Conservation (phyloP, 2,888 invertebrate species). For the Pristionchus fissidentatus region DNA sequence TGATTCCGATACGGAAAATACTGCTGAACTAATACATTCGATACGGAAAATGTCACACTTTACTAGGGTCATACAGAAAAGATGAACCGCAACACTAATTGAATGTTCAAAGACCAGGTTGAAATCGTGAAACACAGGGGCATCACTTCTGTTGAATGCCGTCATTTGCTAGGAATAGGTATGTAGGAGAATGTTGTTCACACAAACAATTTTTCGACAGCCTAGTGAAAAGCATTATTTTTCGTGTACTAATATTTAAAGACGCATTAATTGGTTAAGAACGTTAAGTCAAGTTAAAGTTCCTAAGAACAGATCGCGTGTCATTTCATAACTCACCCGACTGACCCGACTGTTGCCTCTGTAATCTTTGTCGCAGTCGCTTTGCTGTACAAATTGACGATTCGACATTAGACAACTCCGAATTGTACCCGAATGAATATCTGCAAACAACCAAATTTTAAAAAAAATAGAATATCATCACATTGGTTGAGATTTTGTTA, state of each 20-base stretch:
- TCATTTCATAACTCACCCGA: slow-evolving; percentile 55
- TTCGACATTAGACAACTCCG: slow-evolving; percentile 71
- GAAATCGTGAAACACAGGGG: too few relatives aligned
- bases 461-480: too few relatives aligned
- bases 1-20: too few relatives aligned
- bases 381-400: slow-evolving; percentile 74
- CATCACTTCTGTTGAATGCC: too few relatives aligned
- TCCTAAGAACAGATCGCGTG: not conserved
- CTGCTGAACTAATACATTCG: not conserved
- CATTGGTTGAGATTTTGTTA: too few relatives aligned
- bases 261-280: not conserved
- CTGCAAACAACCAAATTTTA: slow-evolving; percentile 50
- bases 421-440: slow-evolving; percentile 74
- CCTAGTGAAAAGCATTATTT: not conserved
- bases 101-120: too few relatives aligned
- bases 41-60: not conserved
- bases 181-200: not conserved
- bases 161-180: not conserved
- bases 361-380: slow-evolving; percentile 71
- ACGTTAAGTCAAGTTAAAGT: too few relatives aligned
- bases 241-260: not conserved
- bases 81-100: not conserved
- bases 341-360: slow-evolving; percentile 73
- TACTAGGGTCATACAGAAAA: not conserved
- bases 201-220: not conserved